A percentile compares a stretch with the other conserved stretches of the same genome.
Conservation (phyloP, 2,113 vertebrate species). For the Percopsis transmontana region DNA sequence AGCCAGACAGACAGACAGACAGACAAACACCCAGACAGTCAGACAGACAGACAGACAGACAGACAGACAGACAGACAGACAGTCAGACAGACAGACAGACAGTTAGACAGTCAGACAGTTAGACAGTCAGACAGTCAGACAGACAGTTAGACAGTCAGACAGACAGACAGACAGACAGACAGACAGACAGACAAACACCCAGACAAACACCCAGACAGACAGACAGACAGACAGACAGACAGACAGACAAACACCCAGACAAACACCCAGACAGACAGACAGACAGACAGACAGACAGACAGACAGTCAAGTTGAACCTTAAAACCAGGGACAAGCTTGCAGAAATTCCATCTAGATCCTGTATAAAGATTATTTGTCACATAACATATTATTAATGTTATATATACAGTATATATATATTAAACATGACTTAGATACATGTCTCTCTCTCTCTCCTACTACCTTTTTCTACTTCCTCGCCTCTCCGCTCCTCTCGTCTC, state of each 20-base stretch:
- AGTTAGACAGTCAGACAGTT: neutral
- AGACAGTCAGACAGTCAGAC: neutral
- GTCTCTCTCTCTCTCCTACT: too few relatives aligned
- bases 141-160: neutral
- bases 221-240: neutral
- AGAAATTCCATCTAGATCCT: neutral
- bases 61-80: neutral
- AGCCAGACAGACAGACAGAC: neutral
- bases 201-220: neutral
- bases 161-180: neutral
- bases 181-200: neutral
- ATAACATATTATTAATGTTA: too few relatives aligned
- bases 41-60: neutral
- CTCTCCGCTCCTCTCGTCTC: neutral
- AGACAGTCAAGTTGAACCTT: neutral
- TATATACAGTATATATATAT: neutral
- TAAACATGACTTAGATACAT: neutral
- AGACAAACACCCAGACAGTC: neutral
- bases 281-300: neutral
- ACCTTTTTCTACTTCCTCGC: too few relatives aligned
- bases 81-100: neutral
- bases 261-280: neutral
- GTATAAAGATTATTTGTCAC: neutral
- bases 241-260: neutral
- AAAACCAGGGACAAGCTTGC: too few relatives aligned